Evolutionary conservation across 2,797 vertebrate genomes (phyloP), one percentile per base, ranked within the genome.

Genomic region (Enteromius afrohamiltoni): DNA sequence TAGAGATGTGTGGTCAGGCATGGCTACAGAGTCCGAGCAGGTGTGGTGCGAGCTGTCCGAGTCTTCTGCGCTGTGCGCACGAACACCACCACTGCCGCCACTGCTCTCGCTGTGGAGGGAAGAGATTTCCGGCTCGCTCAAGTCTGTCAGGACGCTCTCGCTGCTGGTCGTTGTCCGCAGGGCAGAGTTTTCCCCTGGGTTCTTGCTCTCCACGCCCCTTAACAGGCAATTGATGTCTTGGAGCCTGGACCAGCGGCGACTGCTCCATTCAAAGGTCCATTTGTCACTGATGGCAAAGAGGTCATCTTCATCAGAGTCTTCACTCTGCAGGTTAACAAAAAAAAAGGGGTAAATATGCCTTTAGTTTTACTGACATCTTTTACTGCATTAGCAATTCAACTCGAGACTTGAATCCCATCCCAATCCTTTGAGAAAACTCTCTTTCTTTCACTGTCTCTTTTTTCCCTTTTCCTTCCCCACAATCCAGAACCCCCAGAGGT

Each of bases 261-360:
- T 99, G 89, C 95, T 97, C 94, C 96, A 96, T 92, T 99, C 97
- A 94, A 99, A 99, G 85, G 97, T 99, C 98, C 98, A 99, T 97
- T 97, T 98, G 94, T 97, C 97, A 88, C 98, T 99, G 93, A 99
- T 96, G 53, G 97, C 97, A 87, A 98, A 98, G 83, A 97, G 92
- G 60, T 99, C 97, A 91, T 99, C 98, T 92, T 99, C 98, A 95
- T 99, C 98, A 1, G 98, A 99, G 93, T 99, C 97, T 92, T 99
- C 98, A 92, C 95, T 96, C 98, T 99, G 85, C 5, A 85, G 88
- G 86, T 60, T 91, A 1, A 85, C 14, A 87, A 9, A 40, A 10
- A 40, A 10, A 13, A 80, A 86, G 47, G 26, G 47, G 21, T 53
- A 67, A 75, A 62, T 31, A 75, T 42, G 37, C 37, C 5, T 60